Base-by-base conservation (phyloP, 1,140 invertebrate species). In the Atta texana region DNA sequence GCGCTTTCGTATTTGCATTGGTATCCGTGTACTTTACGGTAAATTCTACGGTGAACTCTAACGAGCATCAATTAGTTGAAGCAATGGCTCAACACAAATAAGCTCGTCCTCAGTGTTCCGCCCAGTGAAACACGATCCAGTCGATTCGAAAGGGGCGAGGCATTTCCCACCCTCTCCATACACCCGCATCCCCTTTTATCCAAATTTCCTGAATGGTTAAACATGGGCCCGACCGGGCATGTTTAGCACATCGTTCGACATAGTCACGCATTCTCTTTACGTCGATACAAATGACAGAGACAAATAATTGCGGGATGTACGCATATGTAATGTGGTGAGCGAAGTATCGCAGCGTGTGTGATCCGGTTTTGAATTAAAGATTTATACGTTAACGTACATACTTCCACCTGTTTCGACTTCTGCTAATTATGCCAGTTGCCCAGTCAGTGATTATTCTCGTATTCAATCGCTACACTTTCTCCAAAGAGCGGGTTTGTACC, bases 31-130 rank as follows among this genome's bases (percentile, higher is more conserved):
- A 75, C 53, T 74, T 61, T 31, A 69, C 71, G 64, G 64, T 84
- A 69, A 61, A 68, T 90, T 59, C 34, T 68, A 24, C 87, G 87
- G 77, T 24, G 24, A 24, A 24, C 24, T 24, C 24, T 24, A 24
- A 24, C 74, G 66, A 74, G 59, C 87, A 88, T 88, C 90, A 91
- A 91, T 91, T 90, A 90, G 55, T 78, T 55, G 16, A 59, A 68
- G 21, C 64, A 90, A 75, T 51, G 28, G 55, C 44, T 68, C 63
- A 69, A 86, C 77, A 75, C 28, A 88, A 80, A 76, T 76, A 89
- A 85, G 55, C 76, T 76, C 76, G 75, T 53, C 49, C 61, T 49
- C 75, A 51, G 34, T 77, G 66, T 78, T 89, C 63, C 80, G 71
- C 68, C 87, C 88, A 87, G 53, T 61, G 64, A 51, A 87, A 57